Evolutionary conservation across 2,113 vertebrate genomes (phyloP), one percentile per base, ranked within the genome.

Genomic region (Diglossa brunneiventris): DNA sequence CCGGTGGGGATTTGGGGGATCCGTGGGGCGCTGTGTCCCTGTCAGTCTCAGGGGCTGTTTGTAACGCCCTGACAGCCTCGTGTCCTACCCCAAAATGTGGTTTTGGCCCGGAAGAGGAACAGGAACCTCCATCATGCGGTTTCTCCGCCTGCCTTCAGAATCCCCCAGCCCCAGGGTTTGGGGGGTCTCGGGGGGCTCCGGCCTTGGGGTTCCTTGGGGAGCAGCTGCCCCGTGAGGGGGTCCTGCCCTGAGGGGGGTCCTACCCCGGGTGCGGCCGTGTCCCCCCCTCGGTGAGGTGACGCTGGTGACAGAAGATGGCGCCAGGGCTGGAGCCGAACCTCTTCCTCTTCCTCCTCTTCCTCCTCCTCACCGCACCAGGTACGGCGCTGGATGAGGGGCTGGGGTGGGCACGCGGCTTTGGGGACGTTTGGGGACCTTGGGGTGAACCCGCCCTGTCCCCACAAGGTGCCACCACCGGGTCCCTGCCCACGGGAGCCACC

Each of bases 71-170:
- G 47, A 24, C 7, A 8, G 4, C 47, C 13, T 49, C 47, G 2
- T 4, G 47, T 24, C 13, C 47, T 22, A 47, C 47, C 22, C 47
- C 19, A 3, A 11, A 7, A 2, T 10, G 17, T 2, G 11, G 30
- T 1, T 20, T 9, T 2, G 6, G 9, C 6, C 3, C 13, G 14
- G 22, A 58, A 59, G 15, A n/a, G 33, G 4, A 58, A 58, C 6
- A 17, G 58, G 15, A 59, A 37, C 7, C 15, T 11, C n/a, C 15
- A 8, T 17, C 7, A 8, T 10, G 10, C 0, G 8, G 12, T 10
- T 15, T 15, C 13, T 10, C 33, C 4, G 1, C 21, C 9, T 3
- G 13, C 56, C 33, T 7, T 35, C 56, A 58, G 20, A 56, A 14
- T 9, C 19, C 3, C 55, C 30, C 55, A 10, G 33, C n/a, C 33